Evolutionary conservation across 2,888 invertebrate species (phyloP), one percentile per base, ranked within the genome.

Genomic region (Erpobdella octoculata): DNA sequence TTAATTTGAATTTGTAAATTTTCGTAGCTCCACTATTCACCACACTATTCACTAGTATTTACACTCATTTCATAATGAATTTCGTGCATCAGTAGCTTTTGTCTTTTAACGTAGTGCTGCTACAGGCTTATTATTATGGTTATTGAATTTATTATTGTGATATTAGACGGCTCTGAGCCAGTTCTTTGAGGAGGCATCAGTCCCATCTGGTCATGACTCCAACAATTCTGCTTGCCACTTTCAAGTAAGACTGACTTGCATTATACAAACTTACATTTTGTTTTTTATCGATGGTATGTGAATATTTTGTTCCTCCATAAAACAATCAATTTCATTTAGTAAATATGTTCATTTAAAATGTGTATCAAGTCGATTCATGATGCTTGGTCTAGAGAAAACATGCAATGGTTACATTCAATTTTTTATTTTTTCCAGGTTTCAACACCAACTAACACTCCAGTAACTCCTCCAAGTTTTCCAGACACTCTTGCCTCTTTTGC

Each of bases 391-490:
- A 12, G 46, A 41, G 12, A 41, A 12, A 41, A 35, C 25, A 21
- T 6, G 31, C n/a, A 62, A 33, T 4, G 33, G n/a, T 37, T 65
- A 12, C 18, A 25, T 21, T n/a, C 2, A 15, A 21, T 37, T 38
- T 68, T 80, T 36, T n/a, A 33, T 65, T 25, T 36, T 2, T 35
- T 37, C 83, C 87, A 92, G 89, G 84, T 90, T 84, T 91, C 91
- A 87, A 92, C 93, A 68, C 93, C 93, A 28, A 92, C 92, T 79
- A 93, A 93, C 83, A 93, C 93, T 72, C 93, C 93, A 70, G 93
- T 93, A 68, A 93, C 93, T 65, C 93, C 93, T 64, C 93, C 93
- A 38, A 93, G 92, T 84, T 93, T 93, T 81, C 93, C 93, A 3
- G 93, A 93, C 81, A 90, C 93, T 35, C 85, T 93, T 75, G 86